Evolutionary conservation across 37 sponge, comb jelly and placozoan genomes (phyloP).

Genomic region (Bolinopsis microptera): DNA sequence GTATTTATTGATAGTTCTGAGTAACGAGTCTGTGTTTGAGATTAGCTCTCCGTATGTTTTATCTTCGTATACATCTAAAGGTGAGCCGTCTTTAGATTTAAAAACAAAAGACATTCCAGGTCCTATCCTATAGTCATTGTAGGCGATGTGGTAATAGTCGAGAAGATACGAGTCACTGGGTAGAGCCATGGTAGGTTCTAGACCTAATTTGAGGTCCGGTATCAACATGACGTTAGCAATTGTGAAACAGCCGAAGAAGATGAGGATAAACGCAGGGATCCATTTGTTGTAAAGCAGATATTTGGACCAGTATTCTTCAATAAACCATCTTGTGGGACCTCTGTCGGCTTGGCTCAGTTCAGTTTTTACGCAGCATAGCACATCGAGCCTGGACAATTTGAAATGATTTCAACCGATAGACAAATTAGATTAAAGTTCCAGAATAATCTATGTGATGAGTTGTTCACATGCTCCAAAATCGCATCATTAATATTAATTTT

Average conservation of each 20-base stretch:
- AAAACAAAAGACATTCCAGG: slow-evolving; percentile 40
- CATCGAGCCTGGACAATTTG: slow-evolving; percentile 34
- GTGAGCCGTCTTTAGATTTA: slow-evolving; percentile 9
- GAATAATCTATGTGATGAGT: too few relatives aligned
- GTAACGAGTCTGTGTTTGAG: background rate
- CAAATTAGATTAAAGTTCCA: too few relatives aligned
- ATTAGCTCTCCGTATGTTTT: background rate
- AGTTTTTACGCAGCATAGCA: slow-evolving; percentile 19
- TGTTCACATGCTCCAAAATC: too few relatives aligned
- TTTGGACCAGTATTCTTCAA: slow-evolving; percentile 4
- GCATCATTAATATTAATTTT: too few relatives aligned
- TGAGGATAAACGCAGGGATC: slow-evolving; percentile 15
- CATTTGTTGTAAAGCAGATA: slow-evolving; percentile 37
- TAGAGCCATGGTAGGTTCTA: slow-evolving; percentile 55
- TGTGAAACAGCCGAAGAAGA: slow-evolving; percentile 48
- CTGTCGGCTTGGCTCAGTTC: background rate
- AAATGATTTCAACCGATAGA: too few relatives aligned
- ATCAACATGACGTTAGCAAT: background rate
- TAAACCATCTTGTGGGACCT: slow-evolving; percentile 18
- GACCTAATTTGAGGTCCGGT: slow-evolving; percentile 21
- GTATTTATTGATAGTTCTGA: slow-evolving; percentile 11
- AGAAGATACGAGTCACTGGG: slow-evolving; percentile 30
- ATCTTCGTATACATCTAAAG: slow-evolving; percentile 12
- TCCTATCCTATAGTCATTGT: slow-evolving; percentile 43
- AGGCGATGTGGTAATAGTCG: slow-evolving; percentile 37